Evolutionary conservation across 2,797 vertebrate genomes (phyloP).

Genomic region (Falco cherrug): DNA sequence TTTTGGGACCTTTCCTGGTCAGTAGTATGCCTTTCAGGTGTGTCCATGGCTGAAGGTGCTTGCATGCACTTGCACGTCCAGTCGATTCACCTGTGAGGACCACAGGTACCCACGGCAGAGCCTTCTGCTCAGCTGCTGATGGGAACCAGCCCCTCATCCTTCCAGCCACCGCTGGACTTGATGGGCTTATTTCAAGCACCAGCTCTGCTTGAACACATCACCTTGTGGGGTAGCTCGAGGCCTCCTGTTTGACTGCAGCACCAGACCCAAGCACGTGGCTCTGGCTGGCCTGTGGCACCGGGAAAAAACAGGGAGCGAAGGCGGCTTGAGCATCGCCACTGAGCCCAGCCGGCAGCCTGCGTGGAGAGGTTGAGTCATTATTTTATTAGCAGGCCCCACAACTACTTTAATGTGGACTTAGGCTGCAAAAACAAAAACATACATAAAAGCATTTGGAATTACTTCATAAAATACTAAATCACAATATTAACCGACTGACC

Average conservation of each 20-base stretch:
- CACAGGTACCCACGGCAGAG: neutral
- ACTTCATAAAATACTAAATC: conserved; percentile 78
- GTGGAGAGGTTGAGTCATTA: conserved; percentile 11
- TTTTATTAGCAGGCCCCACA: conserved; percentile 68
- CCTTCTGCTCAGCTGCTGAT: neutral
- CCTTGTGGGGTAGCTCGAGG: neutral
- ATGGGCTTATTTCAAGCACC: neutral
- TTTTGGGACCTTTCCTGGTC: neutral
- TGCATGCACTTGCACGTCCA: too few relatives aligned
- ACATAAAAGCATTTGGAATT: conserved; percentile 74
- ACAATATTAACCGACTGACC: conserved; percentile 81
- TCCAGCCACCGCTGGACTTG: neutral
- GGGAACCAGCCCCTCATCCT: neutral
- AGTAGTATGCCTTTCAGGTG: neutral
- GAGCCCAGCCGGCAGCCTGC: neutral
- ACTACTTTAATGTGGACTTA: conserved; percentile 70
- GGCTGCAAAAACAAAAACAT: conserved; percentile 68
- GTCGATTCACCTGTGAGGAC: rapidly evolving
- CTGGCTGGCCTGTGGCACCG: rapidly evolving
- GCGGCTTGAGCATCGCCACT: neutral
- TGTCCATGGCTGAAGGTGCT: neutral
- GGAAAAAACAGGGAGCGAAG: neutral
- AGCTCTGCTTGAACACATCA: neutral
- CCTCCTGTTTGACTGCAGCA: neutral
- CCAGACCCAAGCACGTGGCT: rapidly evolving